These are phyloP conservation scores for Phymorhynchus buccinoides DNA, from an alignment of 1,140 invertebrate species.

Conservation along the genomic window DNA sequence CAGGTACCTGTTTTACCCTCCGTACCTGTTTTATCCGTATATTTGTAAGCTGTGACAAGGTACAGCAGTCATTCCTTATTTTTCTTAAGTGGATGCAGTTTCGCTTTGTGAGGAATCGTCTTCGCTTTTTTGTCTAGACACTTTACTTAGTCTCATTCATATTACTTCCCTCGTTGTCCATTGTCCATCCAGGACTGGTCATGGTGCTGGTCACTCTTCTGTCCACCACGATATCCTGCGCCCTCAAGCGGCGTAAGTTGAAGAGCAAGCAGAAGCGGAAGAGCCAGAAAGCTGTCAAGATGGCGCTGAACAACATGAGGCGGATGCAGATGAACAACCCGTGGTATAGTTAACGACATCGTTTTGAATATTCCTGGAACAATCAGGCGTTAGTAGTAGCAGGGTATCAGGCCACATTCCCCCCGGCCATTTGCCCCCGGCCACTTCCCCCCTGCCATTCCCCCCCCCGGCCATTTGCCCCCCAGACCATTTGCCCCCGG, in stretches of 20 bases:
- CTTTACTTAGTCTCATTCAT: too few species aligned
- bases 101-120: too few species aligned
- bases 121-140: too few species aligned
- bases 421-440: not conserved
- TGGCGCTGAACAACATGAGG: conserved; percentile 9
- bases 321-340: conserved; percentile 10
- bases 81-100: too few species aligned
- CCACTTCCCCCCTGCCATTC: not conserved
- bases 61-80: too few species aligned
- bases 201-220: not conserved
- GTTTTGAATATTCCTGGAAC: too few species aligned
- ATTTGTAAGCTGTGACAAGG: too few species aligned
- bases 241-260: conserved; percentile 7
- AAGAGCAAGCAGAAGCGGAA: conserved; percentile 8
- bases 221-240: conserved; percentile 1
- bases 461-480: not conserved
- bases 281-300: conserved; percentile 12
- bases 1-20: too few species aligned
- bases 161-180: too few species aligned
- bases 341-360: not conserved
- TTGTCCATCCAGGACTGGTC: not conserved
- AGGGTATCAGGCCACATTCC: not conserved
- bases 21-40: too few species aligned
- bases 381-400: not conserved
- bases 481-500: not conserved